Evolutionary conservation across 2,113 vertebrate species (phyloP), one percentile per base, ranked within the genome.

Genomic region (Larimichthys crocea): DNA sequence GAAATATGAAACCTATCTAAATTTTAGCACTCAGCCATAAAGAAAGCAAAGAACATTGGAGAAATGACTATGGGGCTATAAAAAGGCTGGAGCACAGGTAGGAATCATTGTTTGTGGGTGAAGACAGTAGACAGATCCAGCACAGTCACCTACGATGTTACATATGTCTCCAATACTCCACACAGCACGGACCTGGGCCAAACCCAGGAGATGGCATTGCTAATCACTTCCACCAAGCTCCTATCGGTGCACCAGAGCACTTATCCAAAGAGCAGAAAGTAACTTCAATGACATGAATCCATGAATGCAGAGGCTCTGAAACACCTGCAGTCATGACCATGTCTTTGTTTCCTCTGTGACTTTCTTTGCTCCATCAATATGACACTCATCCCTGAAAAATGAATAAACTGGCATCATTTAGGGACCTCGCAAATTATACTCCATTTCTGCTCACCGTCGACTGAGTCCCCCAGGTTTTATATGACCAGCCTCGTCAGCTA

Each of bases 381-480:
- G 72, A 88, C 83, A 84, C 40, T 81, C 66, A 60, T 79, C 69
- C 29, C 83, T 75, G 35, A 66, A 79, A 89, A 85, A 87, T 66
- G 59, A 81, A 63, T 65, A 80, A 82, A 88, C 81, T 76, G 77
- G 65, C 84, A 55, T 88, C 87, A 91, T 92, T 91, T 91, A 74
- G 85, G 80, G 84, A 85, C 69, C 78, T 77, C 68, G 76, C 80
- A 91, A 92, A 91, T 93, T 84, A 90, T 75, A 60, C 80, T 76
- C 83, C 61, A 84, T 91, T 87, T 82, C 86, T 86, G 75, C 85
- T 90, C 80, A 80, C 68, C 63, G 74, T 80, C 46, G 29, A 79
- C 85, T 40, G 69, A 80, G 70, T 88, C 84, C 79, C 80, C 40
- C 53, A 81, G 89, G 83, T 92, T 92, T 93, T 88, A 91, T 91